Conservation (phyloP, 2,113 vertebrate species). For the Embiotoca jacksoni region DNA sequence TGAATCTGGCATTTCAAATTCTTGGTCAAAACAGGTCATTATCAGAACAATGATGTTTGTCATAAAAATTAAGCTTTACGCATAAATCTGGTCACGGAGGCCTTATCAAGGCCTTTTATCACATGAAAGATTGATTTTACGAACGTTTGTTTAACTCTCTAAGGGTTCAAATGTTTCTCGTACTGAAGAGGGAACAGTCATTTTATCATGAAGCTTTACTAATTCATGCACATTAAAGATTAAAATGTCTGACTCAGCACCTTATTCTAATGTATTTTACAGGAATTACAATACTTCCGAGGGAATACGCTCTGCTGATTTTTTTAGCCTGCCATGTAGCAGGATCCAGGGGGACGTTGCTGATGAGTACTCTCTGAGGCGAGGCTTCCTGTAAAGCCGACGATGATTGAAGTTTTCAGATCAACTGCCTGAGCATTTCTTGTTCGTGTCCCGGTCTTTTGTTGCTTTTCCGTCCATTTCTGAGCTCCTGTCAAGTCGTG, state of each 20-base stretch:
- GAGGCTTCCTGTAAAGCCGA: constrained; percentile 44
- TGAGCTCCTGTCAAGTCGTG: background rate
- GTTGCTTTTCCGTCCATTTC: background rate
- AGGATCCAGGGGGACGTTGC: constrained; percentile 42
- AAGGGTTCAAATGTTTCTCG: background rate
- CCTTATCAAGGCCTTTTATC: background rate
- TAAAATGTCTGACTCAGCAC: constrained; percentile 25
- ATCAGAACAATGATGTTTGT: constrained; percentile 50
- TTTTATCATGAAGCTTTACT: constrained; percentile 10
- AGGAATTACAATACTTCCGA: constrained; percentile 12
- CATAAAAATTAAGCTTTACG: constrained; percentile 26
- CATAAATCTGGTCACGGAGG: background rate
- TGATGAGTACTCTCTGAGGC: constrained; percentile 38
- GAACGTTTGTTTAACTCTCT: background rate
- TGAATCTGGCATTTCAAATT: constrained; percentile 53
- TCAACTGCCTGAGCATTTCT: background rate
- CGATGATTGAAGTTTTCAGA: constrained; percentile 19
- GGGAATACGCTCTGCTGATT: constrained; percentile 27
- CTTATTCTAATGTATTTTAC: constrained; percentile 29
- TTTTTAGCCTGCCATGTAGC: constrained; percentile 35
- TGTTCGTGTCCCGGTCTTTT: background rate
- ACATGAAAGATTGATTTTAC: background rate
- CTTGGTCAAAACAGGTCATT: constrained; percentile 55
- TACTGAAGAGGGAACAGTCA: background rate
- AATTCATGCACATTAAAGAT: constrained; percentile 29